phyloP scores from a whole-genome alignment of 2,888 invertebrate genomes.

The Drosophila cognata region DNA sequence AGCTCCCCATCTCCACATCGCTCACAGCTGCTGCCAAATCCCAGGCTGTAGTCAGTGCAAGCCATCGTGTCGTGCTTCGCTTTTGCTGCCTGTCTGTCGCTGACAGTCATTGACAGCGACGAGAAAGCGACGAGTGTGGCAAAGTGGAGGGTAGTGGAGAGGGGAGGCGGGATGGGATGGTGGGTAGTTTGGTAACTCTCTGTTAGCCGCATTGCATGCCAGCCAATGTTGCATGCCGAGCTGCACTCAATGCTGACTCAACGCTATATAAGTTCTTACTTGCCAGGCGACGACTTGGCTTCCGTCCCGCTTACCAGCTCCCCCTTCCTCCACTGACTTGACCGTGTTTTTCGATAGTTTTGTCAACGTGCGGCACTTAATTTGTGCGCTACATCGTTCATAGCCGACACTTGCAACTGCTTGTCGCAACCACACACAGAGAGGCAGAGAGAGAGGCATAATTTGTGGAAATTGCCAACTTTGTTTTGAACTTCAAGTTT shows the following conservation, averaged over 20 bases:
- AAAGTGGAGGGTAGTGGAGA: neutral
- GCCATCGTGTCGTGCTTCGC: slow-evolving; percentile 57
- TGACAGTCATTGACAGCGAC: slow-evolving; percentile 76
- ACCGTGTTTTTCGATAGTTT: slow-evolving; percentile 45
- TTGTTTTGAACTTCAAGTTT: neutral
- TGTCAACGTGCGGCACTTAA: slow-evolving; percentile 24
- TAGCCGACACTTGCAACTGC: slow-evolving; percentile 11
- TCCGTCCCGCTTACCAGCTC: neutral
- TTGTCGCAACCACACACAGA: neutral
- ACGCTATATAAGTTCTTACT: slow-evolving; percentile 68
- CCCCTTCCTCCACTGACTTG: neutral
- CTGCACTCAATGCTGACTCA: slow-evolving; percentile 76
- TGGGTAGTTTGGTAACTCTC: slow-evolving; percentile 1
- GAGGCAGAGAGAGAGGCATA: neutral
- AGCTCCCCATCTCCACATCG: neutral
- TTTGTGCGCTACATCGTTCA: slow-evolving; percentile 45
- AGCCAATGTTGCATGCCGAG: slow-evolving; percentile 71
- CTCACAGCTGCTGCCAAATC: slow-evolving; percentile 5
- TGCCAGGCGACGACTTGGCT: slow-evolving; percentile 49
- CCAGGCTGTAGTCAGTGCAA: slow-evolving; percentile 39
- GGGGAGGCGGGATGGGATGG: neutral
- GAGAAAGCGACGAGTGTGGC: slow-evolving; percentile 4
- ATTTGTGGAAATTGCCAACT: neutral
- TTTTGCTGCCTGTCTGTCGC: slow-evolving; percentile 64
- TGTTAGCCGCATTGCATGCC: slow-evolving; percentile 56